Evolutionary conservation across 2,888 invertebrate species (phyloP), one percentile per base, ranked within the genome.

Genomic region (Drosophila niveifrons): DNA sequence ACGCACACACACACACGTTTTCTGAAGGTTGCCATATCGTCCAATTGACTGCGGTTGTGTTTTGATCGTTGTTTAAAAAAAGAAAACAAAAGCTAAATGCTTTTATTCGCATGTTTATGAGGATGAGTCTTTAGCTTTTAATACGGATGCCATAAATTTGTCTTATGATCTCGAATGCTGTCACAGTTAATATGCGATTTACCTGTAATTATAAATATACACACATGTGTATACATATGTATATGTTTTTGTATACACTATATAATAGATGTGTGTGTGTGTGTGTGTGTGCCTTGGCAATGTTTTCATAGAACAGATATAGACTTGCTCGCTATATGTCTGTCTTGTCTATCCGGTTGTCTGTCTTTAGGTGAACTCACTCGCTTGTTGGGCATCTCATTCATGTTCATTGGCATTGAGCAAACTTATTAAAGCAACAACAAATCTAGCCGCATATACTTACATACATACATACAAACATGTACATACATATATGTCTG

Each of bases 361-460:
- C 39, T 41, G 39, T 41, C 39, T 36, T 31, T 31, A 31, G 31
- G 56, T 68, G 53, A 57, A 72, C 48, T 73, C 59, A 46, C 17
- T 55, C 28, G 64, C 43, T 39, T 73, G 9, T 61, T 71, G 52
- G 61, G 48, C 56, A 46, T 66, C 69, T 82, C 85, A 80, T 80
- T 84, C 80, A 76, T 62, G 70, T 51, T 61, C 66, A 18, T 29
- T 83, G 87, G 81, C 84, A 86, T 81, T 82, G 84, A 62, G 67
- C 85, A 53, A 41, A 66, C 66, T 74, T 63, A 69, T 75, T 69
- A 61, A 63, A 75, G 51, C 68, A 78, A 77, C 48, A 80, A 66
- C 58, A 56, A 50, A 51, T 64, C 55, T 59, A 53, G 17, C 29
- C 31, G 29, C 1, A 29, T 9, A 9, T 9, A 31, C 10, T 9